These are phyloP conservation scores for Cosmorhoe ocellata DNA, from an alignment of 2,888 invertebrate genomes.

Conservation along the genomic window DNA sequence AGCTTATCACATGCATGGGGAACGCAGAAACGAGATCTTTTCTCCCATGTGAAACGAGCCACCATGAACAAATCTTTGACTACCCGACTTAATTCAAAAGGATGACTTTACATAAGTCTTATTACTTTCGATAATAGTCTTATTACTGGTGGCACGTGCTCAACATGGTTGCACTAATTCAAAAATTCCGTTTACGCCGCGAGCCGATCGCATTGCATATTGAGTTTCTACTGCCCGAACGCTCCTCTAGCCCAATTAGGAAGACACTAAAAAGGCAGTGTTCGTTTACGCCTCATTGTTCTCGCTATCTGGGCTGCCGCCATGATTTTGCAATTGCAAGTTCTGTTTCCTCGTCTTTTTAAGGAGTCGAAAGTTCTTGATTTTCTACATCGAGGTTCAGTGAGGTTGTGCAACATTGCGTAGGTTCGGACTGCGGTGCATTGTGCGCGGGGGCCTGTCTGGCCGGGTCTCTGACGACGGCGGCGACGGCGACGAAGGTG, in stretches of 20 bases:
- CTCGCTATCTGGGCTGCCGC: conserved; percentile 68
- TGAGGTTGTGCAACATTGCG: conserved; percentile 74
- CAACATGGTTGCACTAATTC: conserved; percentile 69
- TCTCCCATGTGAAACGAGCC: too few relatives aligned
- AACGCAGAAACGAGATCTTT: too few relatives aligned
- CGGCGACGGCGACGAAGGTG: conserved; percentile 45
- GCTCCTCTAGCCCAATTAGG: conserved; percentile 75
- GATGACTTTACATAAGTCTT: too few relatives aligned
- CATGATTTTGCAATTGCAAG: conserved; percentile 63
- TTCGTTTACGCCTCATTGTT: conserved; percentile 75
- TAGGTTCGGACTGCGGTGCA: conserved; percentile 74
- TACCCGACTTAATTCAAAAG: too few relatives aligned
- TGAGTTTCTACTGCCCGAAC: conserved; percentile 65
- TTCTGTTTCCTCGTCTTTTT: conserved; percentile 73
- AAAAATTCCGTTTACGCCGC: conserved; percentile 77
- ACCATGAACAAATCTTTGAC: too few relatives aligned
- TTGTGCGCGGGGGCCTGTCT: conserved; percentile 71
- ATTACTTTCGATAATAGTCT: conserved; percentile 15
- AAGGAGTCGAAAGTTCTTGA: conserved; percentile 78
- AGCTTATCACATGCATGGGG: too few relatives aligned
- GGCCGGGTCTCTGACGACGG: conserved; percentile 50
- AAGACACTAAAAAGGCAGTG: conserved; percentile 73
- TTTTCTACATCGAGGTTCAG: conserved; percentile 58
- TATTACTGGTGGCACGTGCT: conserved; percentile 51
- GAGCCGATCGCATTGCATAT: conserved; percentile 74